Base-by-base conservation (phyloP, 35 echinoderm and acorn worm species). In the Chiridota heheva region DNA sequence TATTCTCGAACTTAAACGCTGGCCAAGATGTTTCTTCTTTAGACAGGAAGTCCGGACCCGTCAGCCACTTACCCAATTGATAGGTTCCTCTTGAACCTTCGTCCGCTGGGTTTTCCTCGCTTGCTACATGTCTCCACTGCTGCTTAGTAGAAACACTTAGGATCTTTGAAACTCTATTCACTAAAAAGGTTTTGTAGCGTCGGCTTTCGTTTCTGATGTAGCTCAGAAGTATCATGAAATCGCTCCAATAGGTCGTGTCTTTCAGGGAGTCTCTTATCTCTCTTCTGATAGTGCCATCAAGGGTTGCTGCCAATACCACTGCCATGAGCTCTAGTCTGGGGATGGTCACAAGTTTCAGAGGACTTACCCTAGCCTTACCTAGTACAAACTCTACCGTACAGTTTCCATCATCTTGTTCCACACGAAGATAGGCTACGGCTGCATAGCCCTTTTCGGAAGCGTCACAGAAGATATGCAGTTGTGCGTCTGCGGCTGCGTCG, bases 291-390 rank as follows among this genome's bases (percentile, higher is more conserved):
- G 53, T 56, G 28, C 51, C 10, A 60, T 84, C 68, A 1, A 84
- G 68, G 24, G 67, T 71, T 59, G 57, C 82, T 20, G 69, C 82
- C 22, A 73, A 30, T 27, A 84, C 81, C 38, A 68, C 81, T 32
- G 81, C 70, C 86, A 82, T 82, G 29, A 89, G 42, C 66, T 89
- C 86, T 48, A 89, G 43, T 53, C 86, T 82, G 4, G 78, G 86
- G 28, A 89, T 89, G 1, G 85, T 60, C 18, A 80, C 63, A 39
- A 13, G 13, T 53, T 67, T 86, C 36, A 78, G 28, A 22, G 82
- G 82, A 49, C 25, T 56, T 31, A 84, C 63, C 37, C 81, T 81
- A 7, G 77, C 60, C 77, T 81, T 81, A 15, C 77, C 77, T 5
- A 81, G 2, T 27, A 67, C 60, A 27, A 72, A 67, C 56, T 26